These are phyloP conservation scores for Melanotaenia trifasciata DNA, from an alignment of 2,797 vertebrate species.

Conservation along the genomic window DNA sequence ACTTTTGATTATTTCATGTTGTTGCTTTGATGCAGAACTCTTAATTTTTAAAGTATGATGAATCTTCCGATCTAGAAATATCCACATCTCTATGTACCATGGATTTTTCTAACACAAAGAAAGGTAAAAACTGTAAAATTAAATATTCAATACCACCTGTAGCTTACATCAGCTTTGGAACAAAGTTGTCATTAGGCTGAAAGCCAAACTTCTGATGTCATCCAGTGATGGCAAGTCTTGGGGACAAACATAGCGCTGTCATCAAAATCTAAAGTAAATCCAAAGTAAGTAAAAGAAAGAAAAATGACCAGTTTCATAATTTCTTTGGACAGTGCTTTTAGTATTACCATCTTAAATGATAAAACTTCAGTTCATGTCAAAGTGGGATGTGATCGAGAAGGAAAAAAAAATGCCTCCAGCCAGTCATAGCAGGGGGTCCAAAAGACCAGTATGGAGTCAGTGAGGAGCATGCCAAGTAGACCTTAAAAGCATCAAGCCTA, in stretches of 20 bases:
- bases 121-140: too few species aligned
- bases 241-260: background rate
- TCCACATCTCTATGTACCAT: too few species aligned
- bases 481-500: conserved; percentile 44
- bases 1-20: too few species aligned
- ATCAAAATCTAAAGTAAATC: conserved; percentile 26
- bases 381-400: conserved; percentile 32
- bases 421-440: conserved; percentile 50
- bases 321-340: background rate
- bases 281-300: conserved; percentile 35
- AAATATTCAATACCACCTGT: too few species aligned
- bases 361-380: conserved; percentile 52
- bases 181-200: background rate
- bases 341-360: background rate
- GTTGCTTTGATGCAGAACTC: too few species aligned
- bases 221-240: conserved; percentile 1
- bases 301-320: background rate
- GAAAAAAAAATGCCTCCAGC: conserved; percentile 50
- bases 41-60: too few species aligned
- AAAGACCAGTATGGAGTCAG: conserved; percentile 35
- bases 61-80: too few species aligned
- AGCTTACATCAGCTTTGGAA: background rate
- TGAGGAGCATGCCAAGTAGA: conserved; percentile 61
- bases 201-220: conserved; percentile 3
- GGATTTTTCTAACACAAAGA: too few species aligned